Conservation (phyloP, 2,113 vertebrate species). For the Sprattus sprattus region DNA sequence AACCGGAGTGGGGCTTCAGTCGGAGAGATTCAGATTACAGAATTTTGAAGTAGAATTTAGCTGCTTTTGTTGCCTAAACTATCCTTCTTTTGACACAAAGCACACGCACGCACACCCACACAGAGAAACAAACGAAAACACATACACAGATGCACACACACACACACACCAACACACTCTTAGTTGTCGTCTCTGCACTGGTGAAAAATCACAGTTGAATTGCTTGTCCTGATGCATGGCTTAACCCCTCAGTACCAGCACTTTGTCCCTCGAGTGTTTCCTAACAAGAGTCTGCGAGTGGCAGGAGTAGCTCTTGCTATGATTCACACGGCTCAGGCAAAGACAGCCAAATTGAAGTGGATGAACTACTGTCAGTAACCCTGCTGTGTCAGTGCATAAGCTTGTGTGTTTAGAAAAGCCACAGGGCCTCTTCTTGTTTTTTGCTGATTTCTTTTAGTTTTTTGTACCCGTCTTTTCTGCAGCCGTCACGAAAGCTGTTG, state of each 20-base stretch:
- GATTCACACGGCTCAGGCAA: background rate
- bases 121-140: background rate
- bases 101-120: background rate
- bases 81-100: background rate
- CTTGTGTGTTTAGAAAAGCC: background rate
- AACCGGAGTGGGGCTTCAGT: background rate
- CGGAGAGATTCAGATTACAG: background rate
- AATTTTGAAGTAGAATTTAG: background rate
- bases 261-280: background rate
- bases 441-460: no score
- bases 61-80: background rate
- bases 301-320: background rate
- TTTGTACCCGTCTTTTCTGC: no score
- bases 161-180: constrained; percentile 20
- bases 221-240: background rate
- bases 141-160: constrained; percentile 7
- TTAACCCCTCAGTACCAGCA: background rate
- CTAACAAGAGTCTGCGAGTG: background rate
- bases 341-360: background rate
- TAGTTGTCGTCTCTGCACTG: background rate
- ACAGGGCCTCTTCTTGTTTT: background rate
- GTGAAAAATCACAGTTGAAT: background rate
- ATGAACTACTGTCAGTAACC: background rate
- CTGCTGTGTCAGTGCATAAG: background rate
- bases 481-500: background rate